Conservation (phyloP, 2,888 invertebrate species). For the Platycheirus albimanus region DNA sequence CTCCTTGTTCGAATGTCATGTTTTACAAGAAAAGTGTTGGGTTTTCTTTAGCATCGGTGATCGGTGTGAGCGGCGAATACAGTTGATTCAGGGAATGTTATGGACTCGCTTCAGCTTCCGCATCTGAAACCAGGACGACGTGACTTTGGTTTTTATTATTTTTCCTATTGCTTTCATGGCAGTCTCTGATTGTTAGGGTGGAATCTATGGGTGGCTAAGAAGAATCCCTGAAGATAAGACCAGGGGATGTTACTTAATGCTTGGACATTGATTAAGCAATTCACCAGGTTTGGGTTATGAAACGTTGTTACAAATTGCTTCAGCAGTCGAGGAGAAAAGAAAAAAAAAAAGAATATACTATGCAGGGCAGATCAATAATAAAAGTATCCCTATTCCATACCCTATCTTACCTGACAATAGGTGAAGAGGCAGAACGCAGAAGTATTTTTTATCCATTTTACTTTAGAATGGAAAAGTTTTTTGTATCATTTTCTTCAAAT, state of each 20-base stretch:
- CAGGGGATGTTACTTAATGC: constrained; percentile 64
- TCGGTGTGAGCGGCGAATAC: constrained; percentile 38
- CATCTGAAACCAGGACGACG: constrained; percentile 65
- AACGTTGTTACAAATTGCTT: constrained; percentile 62
- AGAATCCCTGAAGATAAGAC: constrained; percentile 42
- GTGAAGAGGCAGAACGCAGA: not conserved
- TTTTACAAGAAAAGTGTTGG: constrained; percentile 64
- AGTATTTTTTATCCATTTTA: not conserved
- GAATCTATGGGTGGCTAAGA: not conserved
- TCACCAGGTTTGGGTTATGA: constrained; percentile 61
- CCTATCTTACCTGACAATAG: not conserved
- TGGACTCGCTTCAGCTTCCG: constrained; percentile 62
- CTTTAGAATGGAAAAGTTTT: constrained; percentile 22
- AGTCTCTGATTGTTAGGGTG: constrained; percentile 47
- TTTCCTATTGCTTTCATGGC: constrained; percentile 51
- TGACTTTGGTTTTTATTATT: constrained; percentile 74
- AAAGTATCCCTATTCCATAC: constrained; percentile 7
- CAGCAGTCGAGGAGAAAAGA: not conserved
- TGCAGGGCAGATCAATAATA: constrained; percentile 29
- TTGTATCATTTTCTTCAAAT: not conserved
- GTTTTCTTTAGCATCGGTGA: constrained; percentile 37
- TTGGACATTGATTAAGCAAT: constrained; percentile 73
- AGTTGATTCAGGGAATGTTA: constrained; percentile 69
- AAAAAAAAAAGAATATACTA: constrained; percentile 9
- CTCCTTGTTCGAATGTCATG: constrained; percentile 56